phyloP scores from a whole-genome alignment of 2,113 vertebrate species.

The Ranitomeya variabilis region DNA sequence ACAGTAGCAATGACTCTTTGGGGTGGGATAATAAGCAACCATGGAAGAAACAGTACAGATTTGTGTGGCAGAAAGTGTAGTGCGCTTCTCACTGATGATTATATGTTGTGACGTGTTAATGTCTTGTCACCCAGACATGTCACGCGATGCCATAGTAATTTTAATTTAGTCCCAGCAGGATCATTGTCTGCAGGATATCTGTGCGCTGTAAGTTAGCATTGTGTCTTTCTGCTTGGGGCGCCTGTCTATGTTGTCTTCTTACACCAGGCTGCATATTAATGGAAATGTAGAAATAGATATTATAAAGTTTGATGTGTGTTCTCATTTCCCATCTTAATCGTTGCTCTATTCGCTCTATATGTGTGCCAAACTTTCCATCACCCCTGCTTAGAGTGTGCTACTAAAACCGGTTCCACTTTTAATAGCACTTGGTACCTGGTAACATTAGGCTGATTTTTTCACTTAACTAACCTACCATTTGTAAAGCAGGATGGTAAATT shows the following conservation, averaged over 20 bases:
- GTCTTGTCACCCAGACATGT: constrained; percentile 42
- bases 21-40: constrained; percentile 5
- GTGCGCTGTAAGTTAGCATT: background rate
- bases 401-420: too few relatives aligned
- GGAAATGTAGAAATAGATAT: background rate
- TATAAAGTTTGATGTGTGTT: background rate
- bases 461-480: background rate
- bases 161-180: constrained; percentile 38
- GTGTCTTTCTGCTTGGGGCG: constrained; percentile 14
- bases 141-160: constrained; percentile 29
- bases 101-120: constrained; percentile 41
- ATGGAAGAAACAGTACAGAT: background rate
- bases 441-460: background rate
- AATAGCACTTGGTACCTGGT: background rate
- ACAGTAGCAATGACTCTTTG: constrained; percentile 5
- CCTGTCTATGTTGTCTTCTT: background rate
- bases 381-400: background rate
- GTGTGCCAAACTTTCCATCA: background rate
- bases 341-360: background rate
- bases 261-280: background rate
- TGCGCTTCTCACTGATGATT: constrained; percentile 40
- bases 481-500: background rate
- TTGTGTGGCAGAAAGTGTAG: constrained; percentile 8
- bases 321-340: background rate
- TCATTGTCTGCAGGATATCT: background rate